Evolutionary conservation across 2,113 vertebrate genomes (phyloP), one percentile per base, ranked within the genome.

Genomic region (Lota lota): DNA sequence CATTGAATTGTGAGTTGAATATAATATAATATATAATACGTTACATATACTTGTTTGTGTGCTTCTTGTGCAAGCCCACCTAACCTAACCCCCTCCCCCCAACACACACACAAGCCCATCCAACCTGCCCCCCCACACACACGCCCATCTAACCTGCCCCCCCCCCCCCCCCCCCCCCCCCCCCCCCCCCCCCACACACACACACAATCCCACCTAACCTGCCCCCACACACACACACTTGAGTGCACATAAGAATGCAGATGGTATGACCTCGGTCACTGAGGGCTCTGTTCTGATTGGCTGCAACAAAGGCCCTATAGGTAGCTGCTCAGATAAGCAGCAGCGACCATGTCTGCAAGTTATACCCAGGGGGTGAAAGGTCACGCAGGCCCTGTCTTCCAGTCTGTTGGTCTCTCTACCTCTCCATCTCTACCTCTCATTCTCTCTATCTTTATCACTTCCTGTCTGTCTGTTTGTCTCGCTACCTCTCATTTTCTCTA

Each of bases 171-270:
- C 16, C 4, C 16, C 1, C 53, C 66, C 87, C 89, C 88, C 87
- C 90, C 86, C 36, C 5, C 40, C 5, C 40, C 6, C 12, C 7
- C 12, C 70, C 72, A 70, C 59, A 66, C 79, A 73, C 70, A 72
- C 74, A 82, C 79, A 72, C 75, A 77, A 67, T 82, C 67, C 69
- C 87, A 90, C 88, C 87, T 90, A 86, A 85, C 76, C 70, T 75
- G 66, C 66, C 62, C 63, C 22, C 61, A 73, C 65, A 75, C 67
- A 70, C 69, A 67, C 80, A 87, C 82, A 84, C 83, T 88, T 85
- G 83, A 88, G 78, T 86, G 88, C 87, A 81, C 87, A 78, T 22
- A 89, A 86, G 91, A 92, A 92, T 92, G 88, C 61, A 60, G 86
- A 82, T 62, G 82, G 79, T 81, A 86, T 83, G 87, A 85, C 83